These are phyloP conservation scores for Hemicentrotus pulcherrimus DNA, from an alignment of 35 echinoderm and acorn worm genomes.

Conservation along the genomic window DNA sequence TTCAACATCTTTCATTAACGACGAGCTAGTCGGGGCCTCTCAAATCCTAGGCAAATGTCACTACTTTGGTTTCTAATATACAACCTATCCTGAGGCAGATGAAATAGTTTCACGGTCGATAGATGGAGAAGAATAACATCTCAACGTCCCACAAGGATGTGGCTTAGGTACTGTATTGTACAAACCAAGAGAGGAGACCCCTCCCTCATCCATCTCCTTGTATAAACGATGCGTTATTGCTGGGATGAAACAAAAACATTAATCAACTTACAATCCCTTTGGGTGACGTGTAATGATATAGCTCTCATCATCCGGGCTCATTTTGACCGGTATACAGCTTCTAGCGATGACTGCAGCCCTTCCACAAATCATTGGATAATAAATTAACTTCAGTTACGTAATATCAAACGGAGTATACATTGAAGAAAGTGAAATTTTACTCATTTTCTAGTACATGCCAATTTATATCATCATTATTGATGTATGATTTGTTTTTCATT, in stretches of 20 bases:
- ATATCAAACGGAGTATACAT: too few species aligned
- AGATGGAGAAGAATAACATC: background rate
- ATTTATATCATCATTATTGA: too few species aligned
- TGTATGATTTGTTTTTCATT: too few species aligned
- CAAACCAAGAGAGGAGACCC: background rate
- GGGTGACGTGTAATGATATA: background rate
- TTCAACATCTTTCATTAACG: too few species aligned
- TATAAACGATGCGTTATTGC: background rate
- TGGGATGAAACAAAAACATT: constrained; percentile 12
- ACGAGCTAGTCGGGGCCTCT: too few species aligned
- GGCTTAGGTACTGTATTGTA: background rate
- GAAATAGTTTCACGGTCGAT: constrained; percentile 10
- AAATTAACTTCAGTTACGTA: too few species aligned
- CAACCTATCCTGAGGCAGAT: background rate
- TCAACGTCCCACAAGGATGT: background rate
- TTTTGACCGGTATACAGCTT: background rate
- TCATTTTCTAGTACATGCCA: too few species aligned
- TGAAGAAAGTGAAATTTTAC: too few species aligned
- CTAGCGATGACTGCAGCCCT: background rate
- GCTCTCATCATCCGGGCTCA: background rate
- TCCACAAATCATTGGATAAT: background rate
- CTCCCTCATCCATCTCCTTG: background rate
- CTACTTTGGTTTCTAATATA: background rate
- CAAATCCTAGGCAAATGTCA: background rate
- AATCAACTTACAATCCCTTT: background rate